phyloP scores from a whole-genome alignment of 2,888 invertebrate genomes.

The Epistrophe grossulariae region DNA sequence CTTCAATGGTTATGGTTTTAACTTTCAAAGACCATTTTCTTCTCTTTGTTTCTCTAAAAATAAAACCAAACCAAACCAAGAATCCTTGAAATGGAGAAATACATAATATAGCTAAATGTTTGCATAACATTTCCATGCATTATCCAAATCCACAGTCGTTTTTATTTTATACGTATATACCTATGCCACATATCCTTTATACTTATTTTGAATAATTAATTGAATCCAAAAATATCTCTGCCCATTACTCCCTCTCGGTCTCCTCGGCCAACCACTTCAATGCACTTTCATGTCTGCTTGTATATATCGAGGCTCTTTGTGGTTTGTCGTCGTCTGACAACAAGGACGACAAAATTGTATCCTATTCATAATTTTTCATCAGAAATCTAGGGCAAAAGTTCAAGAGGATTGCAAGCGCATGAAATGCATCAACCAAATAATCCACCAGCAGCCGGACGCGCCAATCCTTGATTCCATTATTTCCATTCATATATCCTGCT shows the following conservation, averaged over 20 bases:
- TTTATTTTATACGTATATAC: not conserved
- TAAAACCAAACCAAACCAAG: not conserved
- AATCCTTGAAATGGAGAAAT: constrained; percentile 41
- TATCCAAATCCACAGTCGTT: constrained; percentile 15
- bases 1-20: not conserved
- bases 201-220: constrained; percentile 55
- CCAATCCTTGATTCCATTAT: constrained; percentile 49
- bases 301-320: constrained; percentile 21
- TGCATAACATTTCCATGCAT: constrained; percentile 58
- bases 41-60: not conserved
- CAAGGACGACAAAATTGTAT: constrained; percentile 38
- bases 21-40: not conserved
- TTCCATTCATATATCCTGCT: constrained; percentile 52
- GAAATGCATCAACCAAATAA: constrained; percentile 11
- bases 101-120: constrained; percentile 1
- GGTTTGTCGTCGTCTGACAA: constrained; percentile 22
- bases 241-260: not conserved
- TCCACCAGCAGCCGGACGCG: constrained; percentile 18
- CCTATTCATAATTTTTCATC: not conserved
- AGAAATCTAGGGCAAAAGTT: constrained; percentile 67
- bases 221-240: constrained; percentile 46
- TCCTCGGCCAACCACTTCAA: no score
- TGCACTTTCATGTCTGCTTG: constrained; percentile 13
- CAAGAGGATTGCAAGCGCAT: constrained; percentile 44
- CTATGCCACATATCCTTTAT: constrained; percentile 2